Evolutionary conservation across 2,113 vertebrate genomes (phyloP).

Genomic region (Butorides virescens): DNA sequence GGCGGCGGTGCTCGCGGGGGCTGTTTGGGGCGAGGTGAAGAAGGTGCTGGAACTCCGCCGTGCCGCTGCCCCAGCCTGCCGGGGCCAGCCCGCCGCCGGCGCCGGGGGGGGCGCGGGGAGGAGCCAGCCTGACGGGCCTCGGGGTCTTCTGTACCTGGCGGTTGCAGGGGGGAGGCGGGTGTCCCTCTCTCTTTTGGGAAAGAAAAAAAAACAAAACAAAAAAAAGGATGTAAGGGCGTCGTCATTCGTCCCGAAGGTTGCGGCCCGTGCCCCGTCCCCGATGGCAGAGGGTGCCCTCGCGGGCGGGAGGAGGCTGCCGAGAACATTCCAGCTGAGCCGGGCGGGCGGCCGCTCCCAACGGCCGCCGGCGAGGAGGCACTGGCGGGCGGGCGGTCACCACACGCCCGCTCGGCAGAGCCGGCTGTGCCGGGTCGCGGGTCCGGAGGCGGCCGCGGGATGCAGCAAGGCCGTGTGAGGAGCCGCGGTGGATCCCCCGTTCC

Average conservation of each 20-base stretch:
- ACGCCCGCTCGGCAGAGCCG: fast-evolving
- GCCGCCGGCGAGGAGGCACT: neutral
- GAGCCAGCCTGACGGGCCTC: neutral
- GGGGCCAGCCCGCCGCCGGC: neutral
- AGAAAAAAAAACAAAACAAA: no score
- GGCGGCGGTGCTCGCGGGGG: neutral
- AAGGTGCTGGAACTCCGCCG: constrained; percentile 60
- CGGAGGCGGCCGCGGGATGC: neutral
- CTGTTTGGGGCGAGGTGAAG: constrained; percentile 30
- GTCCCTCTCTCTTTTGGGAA: no score
- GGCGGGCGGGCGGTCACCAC: neutral
- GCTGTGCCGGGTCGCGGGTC: neutral
- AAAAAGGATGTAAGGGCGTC: neutral
- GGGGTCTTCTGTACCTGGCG: neutral
- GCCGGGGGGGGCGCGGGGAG: neutral
- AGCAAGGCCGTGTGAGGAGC: neutral
- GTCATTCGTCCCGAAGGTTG: neutral
- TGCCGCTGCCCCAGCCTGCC: neutral
- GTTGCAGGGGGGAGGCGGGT: neutral
- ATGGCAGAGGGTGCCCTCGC: no score
- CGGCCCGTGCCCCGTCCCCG: fast-evolving
- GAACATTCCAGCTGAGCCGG: neutral
- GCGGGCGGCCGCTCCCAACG: neutral
- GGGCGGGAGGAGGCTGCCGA: neutral
- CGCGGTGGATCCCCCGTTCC: neutral